A percentile compares a stretch with the other conserved stretches of the same genome.
Evolutionary conservation across 2,888 invertebrate genomes (phyloP).

Genomic region (Tinea semifulvella): DNA sequence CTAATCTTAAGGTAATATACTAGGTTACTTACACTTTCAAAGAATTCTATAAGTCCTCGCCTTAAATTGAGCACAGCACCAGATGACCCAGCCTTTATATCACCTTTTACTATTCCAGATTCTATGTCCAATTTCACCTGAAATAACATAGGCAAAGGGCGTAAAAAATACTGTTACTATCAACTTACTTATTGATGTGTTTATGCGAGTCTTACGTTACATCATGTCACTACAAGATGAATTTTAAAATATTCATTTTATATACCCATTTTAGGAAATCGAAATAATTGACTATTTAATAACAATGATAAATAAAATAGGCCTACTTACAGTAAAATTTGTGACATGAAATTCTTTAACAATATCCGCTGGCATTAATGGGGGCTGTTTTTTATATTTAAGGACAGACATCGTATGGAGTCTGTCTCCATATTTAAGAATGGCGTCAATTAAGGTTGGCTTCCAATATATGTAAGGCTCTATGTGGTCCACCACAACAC

Average conservation of each 20-base stretch:
- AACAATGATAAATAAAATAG: no score
- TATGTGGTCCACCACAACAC: constrained; percentile 65
- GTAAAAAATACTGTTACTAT: no score
- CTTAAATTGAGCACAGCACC: constrained; percentile 36
- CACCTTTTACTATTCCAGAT: constrained; percentile 33
- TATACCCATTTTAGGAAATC: no score
- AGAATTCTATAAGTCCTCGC: constrained; percentile 37
- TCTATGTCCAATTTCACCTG: constrained; percentile 41
- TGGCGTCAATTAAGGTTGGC: constrained; percentile 61
- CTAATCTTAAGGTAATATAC: no score
- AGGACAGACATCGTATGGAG: constrained; percentile 59
- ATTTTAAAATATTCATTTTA: no score
- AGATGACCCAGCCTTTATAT: constrained; percentile 40
- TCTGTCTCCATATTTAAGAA: constrained; percentile 71
- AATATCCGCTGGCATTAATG: constrained; percentile 30
- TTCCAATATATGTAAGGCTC: constrained; percentile 68
- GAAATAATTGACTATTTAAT: no score
- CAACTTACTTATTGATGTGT: no score
- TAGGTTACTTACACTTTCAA: constrained; percentile 36
- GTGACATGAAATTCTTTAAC: constrained; percentile 42
- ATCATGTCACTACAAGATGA: background rate
- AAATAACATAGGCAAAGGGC: no score
- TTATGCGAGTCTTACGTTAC: background rate
- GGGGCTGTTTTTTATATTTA: constrained; percentile 30
- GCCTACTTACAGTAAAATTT: constrained; percentile 45